Conservation (phyloP, 1,140 invertebrate genomes). For the Drosophila athabasca region DNA sequence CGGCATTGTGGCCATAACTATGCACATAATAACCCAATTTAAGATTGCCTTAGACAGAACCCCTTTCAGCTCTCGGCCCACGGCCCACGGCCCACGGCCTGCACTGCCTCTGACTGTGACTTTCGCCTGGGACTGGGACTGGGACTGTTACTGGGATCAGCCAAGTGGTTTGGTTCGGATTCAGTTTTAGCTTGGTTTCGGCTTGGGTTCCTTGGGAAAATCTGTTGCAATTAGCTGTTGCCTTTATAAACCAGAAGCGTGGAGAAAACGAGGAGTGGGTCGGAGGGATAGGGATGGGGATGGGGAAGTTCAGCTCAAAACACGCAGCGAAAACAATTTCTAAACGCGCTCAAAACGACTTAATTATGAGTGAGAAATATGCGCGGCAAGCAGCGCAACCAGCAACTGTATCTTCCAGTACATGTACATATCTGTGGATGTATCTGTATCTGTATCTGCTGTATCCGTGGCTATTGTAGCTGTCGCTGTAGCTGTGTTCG, state of each 20-base stretch:
- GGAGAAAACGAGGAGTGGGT: conserved; percentile 9
- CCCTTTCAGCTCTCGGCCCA: neutral
- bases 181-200: conserved; percentile 7
- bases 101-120: conserved; percentile 16
- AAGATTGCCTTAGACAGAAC: neutral
- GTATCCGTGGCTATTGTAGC: conserved; percentile 11
- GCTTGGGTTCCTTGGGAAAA: conserved; percentile 64
- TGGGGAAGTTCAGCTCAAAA: conserved; percentile 25
- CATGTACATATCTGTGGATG: conserved; percentile 7
- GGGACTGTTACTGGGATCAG: neutral
- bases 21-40: conserved; percentile 82
- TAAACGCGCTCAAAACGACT: conserved; percentile 82
- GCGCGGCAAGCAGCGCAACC: conserved; percentile 55
- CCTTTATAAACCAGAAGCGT: conserved; percentile 63
- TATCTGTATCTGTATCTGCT: conserved; percentile 11
- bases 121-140: conserved; percentile 50
- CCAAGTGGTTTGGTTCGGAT: neutral
- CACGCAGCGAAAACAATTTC: conserved; percentile 82
- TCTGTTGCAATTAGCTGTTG: conserved; percentile 79
- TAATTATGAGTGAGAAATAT: conserved; percentile 81
- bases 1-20: conserved; percentile 62
- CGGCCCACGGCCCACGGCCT: too few species aligned
- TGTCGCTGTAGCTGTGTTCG: conserved; percentile 7
- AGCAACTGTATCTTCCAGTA: conserved; percentile 65
- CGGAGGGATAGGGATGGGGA: neutral